Base-by-base conservation (phyloP, 1,140 invertebrate species). In the Cherax destructor region DNA sequence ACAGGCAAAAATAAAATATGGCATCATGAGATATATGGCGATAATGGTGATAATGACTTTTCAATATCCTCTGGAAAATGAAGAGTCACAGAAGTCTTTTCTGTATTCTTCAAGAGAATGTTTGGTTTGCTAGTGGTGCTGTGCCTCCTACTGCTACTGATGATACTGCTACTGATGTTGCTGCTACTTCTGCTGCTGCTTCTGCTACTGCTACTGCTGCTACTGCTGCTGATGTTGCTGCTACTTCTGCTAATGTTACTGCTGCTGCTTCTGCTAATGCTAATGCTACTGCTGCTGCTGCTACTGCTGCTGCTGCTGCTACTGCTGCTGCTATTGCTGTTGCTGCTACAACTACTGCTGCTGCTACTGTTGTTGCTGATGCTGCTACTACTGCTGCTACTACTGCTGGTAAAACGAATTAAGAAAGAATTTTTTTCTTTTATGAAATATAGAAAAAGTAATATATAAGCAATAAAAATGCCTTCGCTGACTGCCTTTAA, bases 11-110 rank as follows among this genome's bases (percentile, higher is more conserved):
- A 0, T 41, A 41, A 41, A 41, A 41, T 41, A 41, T 41, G 30
- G 30, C 30, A 41, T 41, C 30, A 41, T 1, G 30, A 41, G 30
- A 41, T 41, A 41, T 41, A 41, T 41, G 30, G 30, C 30, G 30
- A 41, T 41, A 41, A 69, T n/a, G n/a, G n/a, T 69, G n/a, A 69
- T 69, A 69, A 69, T n/a, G n/a, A 69, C 65, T 69, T 69, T 69
- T 69, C 65, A 69, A 13, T 69, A 69, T 69, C 65, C 13, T n/a
- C 65, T 1, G 1, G 13, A n/a, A n/a, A 16, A 69, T 69, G 13
- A 69, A 13, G 13, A 69, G 1, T 69, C 13, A 16, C 1, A 69
- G 13, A 13, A 69, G 13, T 69, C 13, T 13, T 69, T 16, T 69
- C 65, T 16, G 13, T 3, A 69, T n/a, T 69, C 13, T n/a, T n/a